Conservation (phyloP, 2,113 vertebrate species). For the Nycticebus coucang region DNA sequence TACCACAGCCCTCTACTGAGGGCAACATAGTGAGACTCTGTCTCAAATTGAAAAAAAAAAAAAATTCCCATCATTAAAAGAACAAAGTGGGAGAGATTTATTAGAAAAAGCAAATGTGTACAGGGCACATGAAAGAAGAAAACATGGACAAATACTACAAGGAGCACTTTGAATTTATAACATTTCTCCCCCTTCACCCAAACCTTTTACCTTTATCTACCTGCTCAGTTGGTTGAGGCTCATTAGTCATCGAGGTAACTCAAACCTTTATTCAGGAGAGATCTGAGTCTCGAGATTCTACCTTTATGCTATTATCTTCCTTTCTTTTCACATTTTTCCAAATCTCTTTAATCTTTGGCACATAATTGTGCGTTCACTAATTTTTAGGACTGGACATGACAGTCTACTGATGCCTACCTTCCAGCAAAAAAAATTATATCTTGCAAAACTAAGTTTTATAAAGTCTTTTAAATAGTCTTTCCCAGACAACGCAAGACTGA, state of each 20-base stretch:
- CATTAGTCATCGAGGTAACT: neutral
- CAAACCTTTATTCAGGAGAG: neutral
- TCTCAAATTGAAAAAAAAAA: no score
- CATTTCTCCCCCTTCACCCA: neutral
- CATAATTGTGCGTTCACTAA: neutral
- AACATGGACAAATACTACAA: neutral
- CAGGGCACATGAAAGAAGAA: neutral
- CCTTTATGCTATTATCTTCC: neutral
- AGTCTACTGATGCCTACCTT: neutral
- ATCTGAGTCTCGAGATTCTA: neutral
- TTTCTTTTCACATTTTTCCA: neutral
- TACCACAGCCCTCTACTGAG: no score
- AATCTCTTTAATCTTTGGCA: neutral
- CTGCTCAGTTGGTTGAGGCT: neutral
- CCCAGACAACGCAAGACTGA: no score
- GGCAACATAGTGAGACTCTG: no score
- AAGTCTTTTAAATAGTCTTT: no score
- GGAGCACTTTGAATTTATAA: neutral
- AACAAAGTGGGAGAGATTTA: neutral
- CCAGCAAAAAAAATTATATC: neutral
- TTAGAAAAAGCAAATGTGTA: neutral
- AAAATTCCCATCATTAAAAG: neutral
- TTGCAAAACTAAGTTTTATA: no score
- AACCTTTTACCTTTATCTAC: neutral
- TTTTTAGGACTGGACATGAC: neutral